These are phyloP conservation scores for Keiferia lycopersicella DNA, from an alignment of 2,888 invertebrate genomes.

Conservation along the genomic window DNA sequence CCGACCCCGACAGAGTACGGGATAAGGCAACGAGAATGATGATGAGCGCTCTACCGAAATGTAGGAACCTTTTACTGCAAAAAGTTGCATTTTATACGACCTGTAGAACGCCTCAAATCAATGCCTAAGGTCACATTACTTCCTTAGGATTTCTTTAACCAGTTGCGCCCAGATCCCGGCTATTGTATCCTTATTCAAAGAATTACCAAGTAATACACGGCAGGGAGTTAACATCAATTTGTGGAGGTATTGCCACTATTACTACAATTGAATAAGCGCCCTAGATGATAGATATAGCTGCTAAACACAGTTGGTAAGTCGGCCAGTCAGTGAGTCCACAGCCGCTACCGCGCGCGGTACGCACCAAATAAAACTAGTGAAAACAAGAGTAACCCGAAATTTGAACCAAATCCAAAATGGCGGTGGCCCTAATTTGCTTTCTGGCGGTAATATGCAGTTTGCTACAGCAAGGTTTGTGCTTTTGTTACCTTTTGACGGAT, in stretches of 20 bases:
- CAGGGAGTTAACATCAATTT: slow-evolving; percentile 54
- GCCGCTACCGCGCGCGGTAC: slow-evolving; percentile 39
- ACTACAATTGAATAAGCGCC: slow-evolving; percentile 72
- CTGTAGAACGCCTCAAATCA: neutral
- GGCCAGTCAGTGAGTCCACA: slow-evolving; percentile 10
- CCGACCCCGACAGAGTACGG: too few species aligned
- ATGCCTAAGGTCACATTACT: slow-evolving; percentile 12
- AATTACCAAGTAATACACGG: slow-evolving; percentile 10
- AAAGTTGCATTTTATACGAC: neutral
- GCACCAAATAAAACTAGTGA: slow-evolving; percentile 47
- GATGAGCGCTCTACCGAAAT: neutral
- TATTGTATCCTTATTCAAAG: slow-evolving; percentile 14
- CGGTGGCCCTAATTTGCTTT: slow-evolving; percentile 57
- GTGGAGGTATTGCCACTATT: slow-evolving; percentile 46
- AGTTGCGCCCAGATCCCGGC: slow-evolving; percentile 7
- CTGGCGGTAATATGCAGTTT: slow-evolving; percentile 73
- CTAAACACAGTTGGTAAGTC: slow-evolving; percentile 24
- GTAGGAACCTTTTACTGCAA: too few species aligned
- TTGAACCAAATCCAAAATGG: slow-evolving; percentile 51
- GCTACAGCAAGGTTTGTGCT: slow-evolving; percentile 71
- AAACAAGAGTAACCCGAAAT: slow-evolving; percentile 34
- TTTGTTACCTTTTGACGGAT: slow-evolving; percentile 31
- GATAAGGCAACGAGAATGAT: too few species aligned
- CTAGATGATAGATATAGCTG: slow-evolving; percentile 38
- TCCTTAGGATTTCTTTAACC: neutral